phyloP scores from a whole-genome alignment of 2,797 vertebrate genomes.

The Phrynocephalus guinanensis region DNA sequence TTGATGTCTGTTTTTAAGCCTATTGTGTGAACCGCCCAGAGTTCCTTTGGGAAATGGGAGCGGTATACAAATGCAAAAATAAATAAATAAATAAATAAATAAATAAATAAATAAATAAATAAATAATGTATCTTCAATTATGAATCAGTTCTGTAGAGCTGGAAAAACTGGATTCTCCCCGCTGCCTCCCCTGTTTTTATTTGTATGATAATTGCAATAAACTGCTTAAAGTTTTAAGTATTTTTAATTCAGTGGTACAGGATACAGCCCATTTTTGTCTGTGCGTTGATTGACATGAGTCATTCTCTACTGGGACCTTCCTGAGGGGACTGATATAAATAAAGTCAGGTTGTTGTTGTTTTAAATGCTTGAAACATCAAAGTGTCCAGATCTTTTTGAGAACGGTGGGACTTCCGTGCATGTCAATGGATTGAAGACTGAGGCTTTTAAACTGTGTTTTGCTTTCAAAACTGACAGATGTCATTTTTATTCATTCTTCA shows the following conservation, averaged over 20 bases:
- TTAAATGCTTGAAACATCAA: not conserved
- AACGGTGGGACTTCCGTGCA: not conserved
- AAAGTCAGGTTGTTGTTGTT: not conserved
- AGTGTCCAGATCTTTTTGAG: not conserved
- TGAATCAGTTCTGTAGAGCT: not conserved
- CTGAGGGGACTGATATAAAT: not conserved
- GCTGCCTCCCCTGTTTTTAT: not conserved
- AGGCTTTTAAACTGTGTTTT: not conserved
- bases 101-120: not conserved
- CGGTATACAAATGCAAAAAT: too few species aligned
- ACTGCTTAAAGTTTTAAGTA: conserved; percentile 1
- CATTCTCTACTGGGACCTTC: not conserved
- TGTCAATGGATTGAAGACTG: not conserved
- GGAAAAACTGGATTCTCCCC: not conserved
- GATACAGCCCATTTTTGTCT: not conserved
- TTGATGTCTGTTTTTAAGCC: too few species aligned
- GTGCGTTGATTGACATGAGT: not conserved
- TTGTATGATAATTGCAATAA: not conserved
- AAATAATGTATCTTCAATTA: not conserved
- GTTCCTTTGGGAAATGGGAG: too few species aligned
- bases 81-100: not conserved
- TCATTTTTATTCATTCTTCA: not conserved
- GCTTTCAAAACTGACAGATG: not conserved
- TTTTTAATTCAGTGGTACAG: not conserved
- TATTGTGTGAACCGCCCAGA: too few species aligned